Conservation (phyloP, 2,113 vertebrate species). For the Empidonax traillii region DNA sequence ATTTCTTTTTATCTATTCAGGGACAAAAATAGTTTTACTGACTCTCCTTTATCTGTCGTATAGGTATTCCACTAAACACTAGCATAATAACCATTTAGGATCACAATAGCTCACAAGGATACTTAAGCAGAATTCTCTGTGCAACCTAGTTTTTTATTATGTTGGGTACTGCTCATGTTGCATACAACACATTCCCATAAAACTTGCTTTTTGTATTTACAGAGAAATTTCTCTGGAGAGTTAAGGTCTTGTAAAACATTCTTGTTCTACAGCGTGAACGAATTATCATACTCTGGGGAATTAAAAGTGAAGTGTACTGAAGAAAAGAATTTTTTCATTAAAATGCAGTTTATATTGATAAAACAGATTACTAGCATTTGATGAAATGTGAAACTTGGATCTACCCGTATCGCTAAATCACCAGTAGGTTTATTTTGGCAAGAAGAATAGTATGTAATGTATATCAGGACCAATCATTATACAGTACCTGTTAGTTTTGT, state of each 20-base stretch:
- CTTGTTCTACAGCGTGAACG: constrained; percentile 80
- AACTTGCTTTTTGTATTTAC: constrained; percentile 81
- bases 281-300: constrained; percentile 81
- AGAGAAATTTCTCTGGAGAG: constrained; percentile 81
- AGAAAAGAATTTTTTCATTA: constrained; percentile 86
- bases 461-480: constrained; percentile 62
- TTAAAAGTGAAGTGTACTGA: constrained; percentile 81
- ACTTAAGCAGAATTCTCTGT: constrained; percentile 58
- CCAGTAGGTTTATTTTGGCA: constrained; percentile 80
- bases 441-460: constrained; percentile 67
- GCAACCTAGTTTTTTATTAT: constrained; percentile 66
- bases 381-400: constrained; percentile 85
- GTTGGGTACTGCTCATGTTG: constrained; percentile 70
- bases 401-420: constrained; percentile 73
- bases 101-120: constrained; percentile 41
- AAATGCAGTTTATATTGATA: constrained; percentile 85
- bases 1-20: constrained; percentile 48
- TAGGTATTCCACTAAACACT: constrained; percentile 53
- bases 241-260: constrained; percentile 84
- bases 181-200: constrained; percentile 75
- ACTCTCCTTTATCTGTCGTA: constrained; percentile 40
- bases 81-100: constrained; percentile 49
- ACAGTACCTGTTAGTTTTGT: constrained; percentile 74
- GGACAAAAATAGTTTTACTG: constrained; percentile 12
- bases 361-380: constrained; percentile 83